Evolutionary conservation across 2,888 invertebrate genomes (phyloP).

Genomic region (Unio delphinus): DNA sequence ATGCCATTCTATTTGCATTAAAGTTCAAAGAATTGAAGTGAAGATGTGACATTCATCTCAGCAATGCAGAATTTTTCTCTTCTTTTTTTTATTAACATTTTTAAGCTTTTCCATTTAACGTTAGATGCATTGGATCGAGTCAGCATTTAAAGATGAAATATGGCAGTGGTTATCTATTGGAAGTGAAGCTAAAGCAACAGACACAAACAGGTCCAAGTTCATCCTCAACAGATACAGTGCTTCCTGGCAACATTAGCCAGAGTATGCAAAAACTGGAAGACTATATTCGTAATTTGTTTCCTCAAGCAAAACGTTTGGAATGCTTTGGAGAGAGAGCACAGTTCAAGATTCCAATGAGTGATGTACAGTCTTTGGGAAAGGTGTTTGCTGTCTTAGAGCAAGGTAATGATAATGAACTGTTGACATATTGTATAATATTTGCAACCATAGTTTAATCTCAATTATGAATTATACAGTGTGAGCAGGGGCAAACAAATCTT

Average conservation of each 20-base stretch:
- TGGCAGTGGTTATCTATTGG: constrained; percentile 88
- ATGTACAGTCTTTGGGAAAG: constrained; percentile 83
- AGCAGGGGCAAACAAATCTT: too few species aligned
- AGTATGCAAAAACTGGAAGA: constrained; percentile 68
- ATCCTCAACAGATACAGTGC: constrained; percentile 59
- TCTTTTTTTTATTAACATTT: too few species aligned
- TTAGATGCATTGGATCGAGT: constrained; percentile 86
- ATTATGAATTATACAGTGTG: too few species aligned
- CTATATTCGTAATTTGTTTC: constrained; percentile 80
- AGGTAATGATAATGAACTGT: constrained; percentile 73
- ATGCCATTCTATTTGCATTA: too few species aligned
- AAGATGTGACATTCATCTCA: too few species aligned
- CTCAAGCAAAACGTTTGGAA: constrained; percentile 80
- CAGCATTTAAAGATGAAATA: constrained; percentile 90
- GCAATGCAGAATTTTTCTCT: too few species aligned
- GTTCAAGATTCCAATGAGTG: constrained; percentile 85
- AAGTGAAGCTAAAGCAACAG: constrained; percentile 79
- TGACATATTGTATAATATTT: too few species aligned
- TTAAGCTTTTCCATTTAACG: not conserved
- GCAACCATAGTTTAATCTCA: too few species aligned
- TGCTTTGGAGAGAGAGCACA: constrained; percentile 85
- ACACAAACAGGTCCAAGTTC: constrained; percentile 20
- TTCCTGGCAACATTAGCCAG: constrained; percentile 15
- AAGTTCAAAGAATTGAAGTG: too few species aligned
- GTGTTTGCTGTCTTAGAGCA: constrained; percentile 86